Conservation (phyloP, 2,797 vertebrate genomes). For the Pseudochirops cupreus region DNA sequence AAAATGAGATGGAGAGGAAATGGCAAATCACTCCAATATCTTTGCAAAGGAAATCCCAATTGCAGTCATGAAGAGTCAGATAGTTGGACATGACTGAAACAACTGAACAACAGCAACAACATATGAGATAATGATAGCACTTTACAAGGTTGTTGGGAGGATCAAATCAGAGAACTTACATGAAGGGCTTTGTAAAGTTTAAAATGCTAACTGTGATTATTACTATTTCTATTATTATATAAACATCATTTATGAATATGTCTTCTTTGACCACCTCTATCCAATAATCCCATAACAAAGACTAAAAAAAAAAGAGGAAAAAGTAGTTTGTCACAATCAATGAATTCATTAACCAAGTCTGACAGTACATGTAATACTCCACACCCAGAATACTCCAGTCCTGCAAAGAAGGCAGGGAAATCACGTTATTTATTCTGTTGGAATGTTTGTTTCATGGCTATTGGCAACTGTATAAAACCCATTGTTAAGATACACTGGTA, state of each 20-base stretch:
- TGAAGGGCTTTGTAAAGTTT: not conserved
- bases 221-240: not conserved
- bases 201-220: not conserved
- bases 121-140: not conserved
- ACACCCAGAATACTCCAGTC: not conserved
- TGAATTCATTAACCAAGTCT: not conserved
- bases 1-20: too few relatives aligned
- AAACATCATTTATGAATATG: not conserved
- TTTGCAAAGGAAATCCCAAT: too few relatives aligned
- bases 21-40: too few relatives aligned
- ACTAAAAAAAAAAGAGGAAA: not conserved
- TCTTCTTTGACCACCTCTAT: too few relatives aligned
- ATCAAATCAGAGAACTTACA: not conserved
- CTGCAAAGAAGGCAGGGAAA: too few relatives aligned
- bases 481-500: conserved; percentile 8
- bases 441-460: too few relatives aligned
- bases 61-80: too few relatives aligned
- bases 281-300: not conserved
- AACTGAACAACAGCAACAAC: too few relatives aligned
- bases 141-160: not conserved
- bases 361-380: not conserved
- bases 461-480: not conserved
- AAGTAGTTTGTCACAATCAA: not conserved
- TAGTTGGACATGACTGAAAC: too few relatives aligned
- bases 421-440: too few relatives aligned